These are phyloP conservation scores for Hycleus phaleratus DNA, from an alignment of 1,140 invertebrate genomes.

Conservation along the genomic window DNA sequence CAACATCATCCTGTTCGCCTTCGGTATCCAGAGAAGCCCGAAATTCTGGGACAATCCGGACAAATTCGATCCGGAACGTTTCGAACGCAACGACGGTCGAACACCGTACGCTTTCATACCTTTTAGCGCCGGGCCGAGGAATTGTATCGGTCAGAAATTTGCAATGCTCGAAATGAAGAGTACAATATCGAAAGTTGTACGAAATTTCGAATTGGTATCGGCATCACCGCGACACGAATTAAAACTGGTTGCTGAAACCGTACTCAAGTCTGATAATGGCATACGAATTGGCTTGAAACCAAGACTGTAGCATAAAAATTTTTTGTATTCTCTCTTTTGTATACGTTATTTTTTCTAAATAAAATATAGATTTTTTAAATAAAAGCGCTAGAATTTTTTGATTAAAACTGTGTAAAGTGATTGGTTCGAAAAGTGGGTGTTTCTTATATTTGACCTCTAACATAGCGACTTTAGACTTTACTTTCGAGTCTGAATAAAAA, in stretches of 20 bases:
- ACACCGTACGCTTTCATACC: constrained; percentile 54
- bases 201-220: constrained; percentile 25
- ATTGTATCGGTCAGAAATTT: constrained; percentile 53
- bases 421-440: too few species aligned
- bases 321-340: background rate
- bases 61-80: constrained; percentile 60
- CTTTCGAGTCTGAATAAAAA: background rate
- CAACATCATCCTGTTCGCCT: background rate
- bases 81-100: constrained; percentile 46
- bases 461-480: background rate
- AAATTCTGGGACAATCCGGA: constrained; percentile 55
- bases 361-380: background rate
- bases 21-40: background rate
- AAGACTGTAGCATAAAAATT: background rate
- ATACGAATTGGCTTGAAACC: background rate
- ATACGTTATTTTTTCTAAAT: background rate
- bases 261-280: constrained; percentile 28
- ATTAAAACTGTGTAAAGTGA: background rate
- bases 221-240: constrained; percentile 14
- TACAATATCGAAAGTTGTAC: constrained; percentile 39
- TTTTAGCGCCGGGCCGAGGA: constrained; percentile 43
- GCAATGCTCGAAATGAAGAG: constrained; percentile 44
- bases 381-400: background rate
- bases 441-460: background rate
- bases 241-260: constrained; percentile 19